Base-by-base conservation (phyloP, 2,113 vertebrate genomes). In the Lampris megalopsis region DNA sequence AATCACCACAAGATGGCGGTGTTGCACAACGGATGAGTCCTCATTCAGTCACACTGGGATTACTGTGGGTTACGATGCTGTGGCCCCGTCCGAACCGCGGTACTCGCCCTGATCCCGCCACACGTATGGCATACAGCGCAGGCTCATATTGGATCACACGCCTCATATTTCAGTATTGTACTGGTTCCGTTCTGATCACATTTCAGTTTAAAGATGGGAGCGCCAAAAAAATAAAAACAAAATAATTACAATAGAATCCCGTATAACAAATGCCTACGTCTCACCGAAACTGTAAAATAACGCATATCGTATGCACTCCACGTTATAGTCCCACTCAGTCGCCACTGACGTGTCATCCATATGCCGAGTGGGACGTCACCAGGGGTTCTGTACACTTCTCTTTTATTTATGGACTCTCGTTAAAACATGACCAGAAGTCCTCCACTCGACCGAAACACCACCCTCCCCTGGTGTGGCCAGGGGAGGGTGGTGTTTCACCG, bases 1-100 rank as follows among this genome's bases (percentile, higher is more conserved):
- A 50, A 0, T 0, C 35, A 74, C 93, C 94, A 91, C 78, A 80
- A 93, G 93, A 92, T 94, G 93, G 91, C 93, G 91, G 88, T 95
- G 93, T 94, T 93, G 89, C 69, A 92, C 90, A 92, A 83, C 24
- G 24, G 24, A 24, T 24, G 24, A 24, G 24, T 24, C 24, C 24
- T 24, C 24, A 24, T 24, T 24, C 24, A 24, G 24, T 24, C 24
- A 24, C 24, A 24, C 24, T 24, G 24, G 24, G 24, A 24, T 24
- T 24, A 24, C 24, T 24, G 24, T 24, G 24, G 24, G 24, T 24
- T 24, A 24, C 24, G 24, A 24, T 0, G 24, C 24, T 24, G 24
- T 24, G 24, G 24, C 24, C 24, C 24, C 24, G 24, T 24, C 24
- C 24, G 24, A 24, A 24, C 24, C 24, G 24, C 24, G 24, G 24